Evolutionary conservation across 2,113 vertebrate species (phyloP).

Genomic region (Narcine bancroftii): DNA sequence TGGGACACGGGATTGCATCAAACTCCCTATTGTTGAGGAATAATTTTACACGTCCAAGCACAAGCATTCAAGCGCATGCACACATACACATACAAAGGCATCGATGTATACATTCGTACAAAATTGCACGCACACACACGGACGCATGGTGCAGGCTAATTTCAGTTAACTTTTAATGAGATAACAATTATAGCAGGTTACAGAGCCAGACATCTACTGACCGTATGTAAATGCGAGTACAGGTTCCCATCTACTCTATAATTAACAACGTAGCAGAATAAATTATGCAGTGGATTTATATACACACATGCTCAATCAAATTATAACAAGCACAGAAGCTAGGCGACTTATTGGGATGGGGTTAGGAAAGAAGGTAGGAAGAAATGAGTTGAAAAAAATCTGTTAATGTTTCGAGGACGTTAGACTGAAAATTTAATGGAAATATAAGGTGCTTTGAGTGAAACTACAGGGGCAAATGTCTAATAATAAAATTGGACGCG

Average conservation of each 20-base stretch:
- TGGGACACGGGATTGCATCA: not conserved
- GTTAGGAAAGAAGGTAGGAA: not conserved
- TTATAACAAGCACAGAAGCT: constrained; percentile 72
- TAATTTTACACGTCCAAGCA: not conserved
- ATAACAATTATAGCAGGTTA: constrained; percentile 98
- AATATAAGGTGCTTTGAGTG: constrained; percentile 7
- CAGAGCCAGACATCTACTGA: constrained; percentile 98
- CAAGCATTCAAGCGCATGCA: not conserved
- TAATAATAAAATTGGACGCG: not conserved
- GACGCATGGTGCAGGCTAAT: not conserved
- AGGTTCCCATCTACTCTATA: constrained; percentile 90
- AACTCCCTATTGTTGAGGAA: not conserved
- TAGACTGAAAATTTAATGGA: not conserved
- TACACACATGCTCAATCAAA: constrained; percentile 73
- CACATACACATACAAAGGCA: too few relatives aligned
- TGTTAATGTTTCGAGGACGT: not conserved
- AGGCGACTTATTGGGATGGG: constrained; percentile 48
- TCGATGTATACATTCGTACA: too few relatives aligned
- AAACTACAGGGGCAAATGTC: not conserved
- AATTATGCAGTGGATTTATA: constrained; percentile 96
- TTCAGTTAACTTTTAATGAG: constrained; percentile 73
- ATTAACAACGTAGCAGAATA: constrained; percentile 98
- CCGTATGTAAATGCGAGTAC: constrained; percentile 96
- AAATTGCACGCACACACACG: not conserved
- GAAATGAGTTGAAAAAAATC: constrained; percentile 12